Conservation (phyloP, 2,888 invertebrate species). For the Lasius fuliginosus region DNA sequence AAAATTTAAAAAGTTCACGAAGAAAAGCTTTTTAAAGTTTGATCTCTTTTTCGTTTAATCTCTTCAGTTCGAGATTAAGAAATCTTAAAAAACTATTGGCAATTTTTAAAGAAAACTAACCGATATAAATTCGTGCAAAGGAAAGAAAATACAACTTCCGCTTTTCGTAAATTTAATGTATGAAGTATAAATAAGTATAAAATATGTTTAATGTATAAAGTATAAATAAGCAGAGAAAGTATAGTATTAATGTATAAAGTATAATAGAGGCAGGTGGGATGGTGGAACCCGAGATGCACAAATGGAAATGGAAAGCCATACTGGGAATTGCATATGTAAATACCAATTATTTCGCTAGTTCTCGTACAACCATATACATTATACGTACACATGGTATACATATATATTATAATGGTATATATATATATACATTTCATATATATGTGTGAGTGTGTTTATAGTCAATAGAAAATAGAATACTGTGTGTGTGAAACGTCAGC, state of each 20-base stretch:
- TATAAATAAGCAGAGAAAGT: too few relatives aligned
- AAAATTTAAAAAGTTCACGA: neutral
- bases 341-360: slow-evolving; percentile 5
- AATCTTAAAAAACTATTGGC: neutral
- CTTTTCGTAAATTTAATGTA: neutral
- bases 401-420: neutral
- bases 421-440: neutral
- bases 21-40: neutral
- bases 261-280: neutral
- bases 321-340: slow-evolving; percentile 19
- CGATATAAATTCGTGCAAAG: neutral
- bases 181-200: slow-evolving; percentile 20
- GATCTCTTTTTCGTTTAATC: neutral
- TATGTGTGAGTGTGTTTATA: neutral
- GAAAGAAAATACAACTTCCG: neutral
- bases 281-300: neutral
- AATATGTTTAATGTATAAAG: too few relatives aligned
- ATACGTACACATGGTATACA: neutral
- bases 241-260: slow-evolving; percentile 5
- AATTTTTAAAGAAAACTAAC: neutral
- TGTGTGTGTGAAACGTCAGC: neutral
- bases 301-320: slow-evolving; percentile 16
- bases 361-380: neutral
- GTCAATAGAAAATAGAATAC: neutral
- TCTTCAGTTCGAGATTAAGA: neutral